phyloP scores from a whole-genome alignment of 1,140 invertebrate species.

The Philaenus spumarius region DNA sequence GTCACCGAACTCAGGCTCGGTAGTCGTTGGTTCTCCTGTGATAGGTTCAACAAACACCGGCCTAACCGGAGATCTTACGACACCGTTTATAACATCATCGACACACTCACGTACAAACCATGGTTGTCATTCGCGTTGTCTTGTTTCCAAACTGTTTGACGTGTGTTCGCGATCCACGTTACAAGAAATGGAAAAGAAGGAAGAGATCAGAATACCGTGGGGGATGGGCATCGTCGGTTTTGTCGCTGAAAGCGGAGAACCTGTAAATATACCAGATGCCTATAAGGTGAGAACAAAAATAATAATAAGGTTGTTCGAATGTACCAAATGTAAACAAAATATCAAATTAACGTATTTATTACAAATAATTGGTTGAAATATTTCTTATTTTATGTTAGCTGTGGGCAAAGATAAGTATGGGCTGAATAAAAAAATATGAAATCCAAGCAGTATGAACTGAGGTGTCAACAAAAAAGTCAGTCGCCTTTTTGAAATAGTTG shows the following conservation, averaged over 20 bases:
- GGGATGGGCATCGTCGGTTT: slow-evolving; percentile 88
- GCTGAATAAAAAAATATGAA: too few species aligned
- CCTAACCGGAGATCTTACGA: not conserved
- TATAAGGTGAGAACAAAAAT: slow-evolving; percentile 90
- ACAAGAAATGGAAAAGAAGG: slow-evolving; percentile 83
- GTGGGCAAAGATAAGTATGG: too few species aligned
- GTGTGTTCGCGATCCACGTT: slow-evolving; percentile 84
- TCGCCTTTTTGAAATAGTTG: too few species aligned
- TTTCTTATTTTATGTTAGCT: too few species aligned
- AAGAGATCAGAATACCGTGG: slow-evolving; percentile 88
- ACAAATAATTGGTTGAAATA: too few species aligned
- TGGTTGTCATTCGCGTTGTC: slow-evolving; percentile 46
- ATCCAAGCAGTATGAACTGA: too few species aligned
- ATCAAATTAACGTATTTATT: too few species aligned
- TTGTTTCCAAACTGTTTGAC: slow-evolving; percentile 92
- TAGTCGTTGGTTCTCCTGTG: slow-evolving; percentile 23
- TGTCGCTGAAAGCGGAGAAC: slow-evolving; percentile 86
- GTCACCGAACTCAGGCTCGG: slow-evolving; percentile 17
- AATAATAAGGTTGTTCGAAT: too few species aligned
- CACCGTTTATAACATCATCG: slow-evolving; percentile 3
- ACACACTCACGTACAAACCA: slow-evolving; percentile 5
- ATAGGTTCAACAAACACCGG: slow-evolving; percentile 24
- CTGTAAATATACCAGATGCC: slow-evolving; percentile 92
- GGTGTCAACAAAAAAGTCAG: too few species aligned
- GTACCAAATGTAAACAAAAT: too few species aligned